Conservation (phyloP, 2,888 invertebrate species). For the Omphaloscelis lunosa region DNA sequence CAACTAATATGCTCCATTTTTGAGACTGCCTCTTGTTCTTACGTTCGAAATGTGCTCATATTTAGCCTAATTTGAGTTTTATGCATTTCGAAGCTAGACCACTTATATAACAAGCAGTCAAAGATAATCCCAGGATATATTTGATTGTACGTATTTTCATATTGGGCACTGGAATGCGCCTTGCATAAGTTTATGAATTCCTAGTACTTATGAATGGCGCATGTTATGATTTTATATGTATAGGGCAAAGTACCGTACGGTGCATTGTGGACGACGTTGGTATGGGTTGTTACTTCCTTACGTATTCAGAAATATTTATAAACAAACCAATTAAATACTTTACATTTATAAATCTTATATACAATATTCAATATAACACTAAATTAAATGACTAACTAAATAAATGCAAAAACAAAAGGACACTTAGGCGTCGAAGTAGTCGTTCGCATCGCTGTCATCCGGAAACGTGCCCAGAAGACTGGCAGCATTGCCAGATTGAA, state of each 20-base stretch:
- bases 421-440: too few relatives aligned
- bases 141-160: neutral
- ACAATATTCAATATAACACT: too few relatives aligned
- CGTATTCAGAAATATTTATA: too few relatives aligned
- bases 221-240: conserved; percentile 34
- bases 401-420: too few relatives aligned
- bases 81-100: neutral
- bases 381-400: too few relatives aligned
- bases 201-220: conserved; percentile 42
- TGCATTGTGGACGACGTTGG: conserved; percentile 14
- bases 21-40: neutral
- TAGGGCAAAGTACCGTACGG: conserved; percentile 40
- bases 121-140: neutral
- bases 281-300: conserved; percentile 7
- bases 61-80: neutral
- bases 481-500: too few relatives aligned
- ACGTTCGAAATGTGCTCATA: neutral
- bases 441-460: too few relatives aligned
- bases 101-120: neutral
- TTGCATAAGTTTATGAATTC: conserved; percentile 48
- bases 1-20: neutral
- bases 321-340: too few relatives aligned
- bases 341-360: too few relatives aligned
- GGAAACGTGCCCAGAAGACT: too few relatives aligned
- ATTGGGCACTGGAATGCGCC: conserved; percentile 29